These are phyloP conservation scores for Physocephala rufipes DNA, from an alignment of 2,888 invertebrate genomes.

Conservation along the genomic window DNA sequence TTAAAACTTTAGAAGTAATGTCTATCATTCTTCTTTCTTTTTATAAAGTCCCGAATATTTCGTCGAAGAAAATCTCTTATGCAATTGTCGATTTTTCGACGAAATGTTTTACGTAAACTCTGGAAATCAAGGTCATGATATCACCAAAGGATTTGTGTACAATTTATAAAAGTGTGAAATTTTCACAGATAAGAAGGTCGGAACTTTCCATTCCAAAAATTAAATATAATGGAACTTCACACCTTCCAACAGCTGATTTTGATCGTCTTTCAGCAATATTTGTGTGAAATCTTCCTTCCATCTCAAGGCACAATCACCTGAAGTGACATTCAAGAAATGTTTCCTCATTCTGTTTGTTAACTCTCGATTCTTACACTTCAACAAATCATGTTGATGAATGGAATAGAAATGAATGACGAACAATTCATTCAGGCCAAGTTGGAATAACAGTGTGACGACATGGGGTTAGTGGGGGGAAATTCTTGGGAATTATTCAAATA, in stretches of 20 bases:
- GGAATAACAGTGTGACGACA: not conserved
- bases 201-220: no score
- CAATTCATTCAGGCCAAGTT: slow-evolving; percentile 26
- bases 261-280: not conserved
- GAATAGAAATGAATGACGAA: slow-evolving; percentile 20
- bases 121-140: slow-evolving; percentile 17
- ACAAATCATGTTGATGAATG: slow-evolving; percentile 16
- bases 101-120: not conserved
- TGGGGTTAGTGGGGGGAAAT: slow-evolving; percentile 16
- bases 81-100: no score
- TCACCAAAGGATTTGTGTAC: not conserved
- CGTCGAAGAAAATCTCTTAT: not conserved
- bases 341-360: not conserved
- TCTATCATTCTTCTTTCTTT: no score
- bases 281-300: not conserved
- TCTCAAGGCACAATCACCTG: slow-evolving; percentile 1
- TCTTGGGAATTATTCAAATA: slow-evolving; percentile 14
- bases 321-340: slow-evolving; percentile 26
- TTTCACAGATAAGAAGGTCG: not conserved
- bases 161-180: slow-evolving; percentile 25
- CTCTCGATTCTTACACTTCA: not conserved
- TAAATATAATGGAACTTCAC: slow-evolving; percentile 3
- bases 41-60: no score
- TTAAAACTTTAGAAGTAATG: no score
- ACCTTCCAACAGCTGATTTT: not conserved